Evolutionary conservation across 1,140 invertebrate species (phyloP).

Genomic region (Drosophila kurseongensis): DNA sequence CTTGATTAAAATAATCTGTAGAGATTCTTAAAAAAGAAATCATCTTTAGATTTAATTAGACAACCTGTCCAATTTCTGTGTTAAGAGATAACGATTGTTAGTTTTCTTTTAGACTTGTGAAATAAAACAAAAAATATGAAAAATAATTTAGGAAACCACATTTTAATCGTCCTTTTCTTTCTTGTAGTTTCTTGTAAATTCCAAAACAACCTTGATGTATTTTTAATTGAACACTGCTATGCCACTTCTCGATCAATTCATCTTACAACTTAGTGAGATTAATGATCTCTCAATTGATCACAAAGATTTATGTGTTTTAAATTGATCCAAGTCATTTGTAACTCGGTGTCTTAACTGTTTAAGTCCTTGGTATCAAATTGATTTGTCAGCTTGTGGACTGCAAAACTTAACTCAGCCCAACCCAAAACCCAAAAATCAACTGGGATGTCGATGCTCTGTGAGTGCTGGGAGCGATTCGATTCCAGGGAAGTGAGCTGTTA

Average conservation of each 20-base stretch:
- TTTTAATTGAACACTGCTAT: background rate
- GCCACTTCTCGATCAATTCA: background rate
- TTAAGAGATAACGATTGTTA: too few species aligned
- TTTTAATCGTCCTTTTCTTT: too few species aligned
- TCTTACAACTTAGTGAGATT: slow-evolving; percentile 38
- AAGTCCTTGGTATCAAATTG: slow-evolving; percentile 52
- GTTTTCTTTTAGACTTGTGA: too few species aligned
- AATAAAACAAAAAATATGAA: too few species aligned
- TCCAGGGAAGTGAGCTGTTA: slow-evolving; percentile 73
- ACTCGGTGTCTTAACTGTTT: slow-evolving; percentile 33
- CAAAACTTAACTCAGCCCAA: slow-evolving; percentile 1
- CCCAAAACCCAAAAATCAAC: slow-evolving; percentile 23
- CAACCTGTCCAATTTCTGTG: background rate
- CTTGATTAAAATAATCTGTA: slow-evolving; percentile 10
- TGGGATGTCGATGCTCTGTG: slow-evolving; percentile 15
- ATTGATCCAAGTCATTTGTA: slow-evolving; percentile 65
- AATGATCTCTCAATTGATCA: slow-evolving; percentile 49
- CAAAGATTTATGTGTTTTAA: slow-evolving; percentile 68
- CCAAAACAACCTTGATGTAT: too few species aligned
- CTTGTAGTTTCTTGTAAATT: too few species aligned
- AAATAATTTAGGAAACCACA: too few species aligned
- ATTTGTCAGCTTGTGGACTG: slow-evolving; percentile 62
- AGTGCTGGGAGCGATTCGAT: slow-evolving; percentile 39
- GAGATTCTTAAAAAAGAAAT: background rate
- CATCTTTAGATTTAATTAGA: background rate